phyloP scores from a whole-genome alignment of 2,113 vertebrate species.

The Leptobrachium leishanense region DNA sequence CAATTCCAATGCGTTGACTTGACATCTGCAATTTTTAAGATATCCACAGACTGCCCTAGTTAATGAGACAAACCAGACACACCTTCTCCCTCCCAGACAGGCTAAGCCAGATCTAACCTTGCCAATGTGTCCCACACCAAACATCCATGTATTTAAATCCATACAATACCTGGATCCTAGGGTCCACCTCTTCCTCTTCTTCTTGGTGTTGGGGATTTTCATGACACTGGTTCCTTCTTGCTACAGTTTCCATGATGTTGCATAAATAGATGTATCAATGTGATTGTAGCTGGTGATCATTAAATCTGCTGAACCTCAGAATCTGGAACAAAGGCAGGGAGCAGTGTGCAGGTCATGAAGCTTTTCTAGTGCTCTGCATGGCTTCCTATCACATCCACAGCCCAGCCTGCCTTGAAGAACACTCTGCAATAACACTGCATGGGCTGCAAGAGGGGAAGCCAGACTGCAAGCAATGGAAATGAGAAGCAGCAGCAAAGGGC shows the following conservation, averaged over 20 bases:
- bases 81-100: conserved; percentile 8
- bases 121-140: neutral
- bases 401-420: neutral
- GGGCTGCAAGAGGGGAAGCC: neutral
- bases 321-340: neutral
- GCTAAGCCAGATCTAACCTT: neutral
- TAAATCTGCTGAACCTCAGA: neutral
- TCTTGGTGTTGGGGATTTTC: conserved; percentile 55
- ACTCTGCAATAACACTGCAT: neutral
- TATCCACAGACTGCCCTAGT: neutral
- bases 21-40: neutral
- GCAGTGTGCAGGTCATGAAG: neutral
- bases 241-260: conserved; percentile 63
- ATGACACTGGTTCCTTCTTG: conserved; percentile 53
- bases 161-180: conserved; percentile 83
- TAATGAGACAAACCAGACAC: conserved; percentile 15
- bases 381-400: neutral
- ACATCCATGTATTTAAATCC: neutral
- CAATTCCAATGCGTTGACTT: neutral
- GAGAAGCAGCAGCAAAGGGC: conserved; percentile 8
- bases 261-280: neutral
- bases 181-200: conserved; percentile 86
- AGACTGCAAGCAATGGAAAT: conserved; percentile 11
- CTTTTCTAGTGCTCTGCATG: conserved; percentile 1
- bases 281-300: neutral